Evolutionary conservation across 2,113 vertebrate genomes (phyloP), one percentile per base, ranked within the genome.

Genomic region (Elanoides forficatus): DNA sequence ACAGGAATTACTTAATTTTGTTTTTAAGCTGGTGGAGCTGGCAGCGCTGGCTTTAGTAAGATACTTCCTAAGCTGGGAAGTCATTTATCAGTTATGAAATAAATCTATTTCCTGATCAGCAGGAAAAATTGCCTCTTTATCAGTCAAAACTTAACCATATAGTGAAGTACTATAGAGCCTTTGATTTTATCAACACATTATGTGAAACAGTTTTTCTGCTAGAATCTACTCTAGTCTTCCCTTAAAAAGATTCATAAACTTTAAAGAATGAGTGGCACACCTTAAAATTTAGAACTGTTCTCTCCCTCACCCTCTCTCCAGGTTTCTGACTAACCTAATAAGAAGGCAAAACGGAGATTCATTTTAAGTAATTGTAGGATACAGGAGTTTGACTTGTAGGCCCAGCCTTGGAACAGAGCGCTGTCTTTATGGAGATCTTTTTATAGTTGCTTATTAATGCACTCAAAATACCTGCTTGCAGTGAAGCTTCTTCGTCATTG

Each of bases 361-460:
- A 87, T 93, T 87, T 62, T 65, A 68, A 87, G 53, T 87, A 90
- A 93, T 94, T 87, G 70, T 60, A 75, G 84, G 82, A 91, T 93
- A 74, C 68, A 74, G 53, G 26, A 48, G 17, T 68, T 89, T 75
- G 73, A 66, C 78, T 75, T 87, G 38, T 26, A 95, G 53, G 62
- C 66, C 45, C 34, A 75, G 86, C 52, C 56, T 91, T 60, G 66
- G 87, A 95, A 68, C 56, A 80, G 50, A 83, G 32, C 2, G 1
- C 26, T 58, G 36, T n/a, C 55, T 79, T 84, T 79, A 68, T 50
- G 22, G 60, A 79, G 19, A 75, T 56, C 88, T 91, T 91, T 93
- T 89, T 91, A 60, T 81, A 89, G 80, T 70, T 72, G 70, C 68
- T 93, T 95, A 87, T 96, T 95, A 94, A 78, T 50, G 67, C 58